Evolutionary conservation across 2,797 vertebrate species (phyloP), one percentile per base, ranked within the genome.

Genomic region (Xyrichtys novacula): DNA sequence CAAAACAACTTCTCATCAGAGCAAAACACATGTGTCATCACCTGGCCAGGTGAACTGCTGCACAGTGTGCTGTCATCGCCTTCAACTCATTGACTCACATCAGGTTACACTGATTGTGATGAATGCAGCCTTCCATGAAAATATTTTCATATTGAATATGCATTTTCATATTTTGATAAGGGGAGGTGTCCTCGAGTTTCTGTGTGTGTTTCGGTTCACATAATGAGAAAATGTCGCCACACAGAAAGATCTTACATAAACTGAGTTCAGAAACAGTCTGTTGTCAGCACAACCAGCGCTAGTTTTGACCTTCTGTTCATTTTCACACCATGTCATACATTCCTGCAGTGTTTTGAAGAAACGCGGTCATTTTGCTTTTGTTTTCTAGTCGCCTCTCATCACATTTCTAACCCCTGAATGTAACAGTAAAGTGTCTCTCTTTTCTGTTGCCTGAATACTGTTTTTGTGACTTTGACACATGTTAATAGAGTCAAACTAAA

Each of bases 301-400:
- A 50, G 20, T 78, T 89, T 83, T 85, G 80, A 85, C 83, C 70
- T 78, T 65, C 65, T 76, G 69, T 71, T 80, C 57, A 31, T 52
- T 65, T 52, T 63, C 74, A 76, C 81, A 78, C 66, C 65, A 48
- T 58, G 74, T 63, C 60, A 25, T 54, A 56, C 62, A 69, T 87
- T 88, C 77, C 78, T 66, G 43, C 47, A 49, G 75, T 55, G 69
- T 78, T 69, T 50, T 32, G 12, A 73, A 68, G 53, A 34, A 54
- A 84, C 78, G 82, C 48, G 19, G 61, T 81, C 82, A 66, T 79
- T 88, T 87, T 78, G 48, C 58, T 79, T 80, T 81, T 81, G 43
- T 78, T 86, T 78, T 74, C 53, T 42, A 15, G n/a, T 58, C 66
- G 44, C 63, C 28, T 66, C 64, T 79, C 72, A 58, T 44, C 70